Base-by-base conservation (phyloP, 2,113 vertebrate genomes). In the Epinephelus cyanopodus region DNA sequence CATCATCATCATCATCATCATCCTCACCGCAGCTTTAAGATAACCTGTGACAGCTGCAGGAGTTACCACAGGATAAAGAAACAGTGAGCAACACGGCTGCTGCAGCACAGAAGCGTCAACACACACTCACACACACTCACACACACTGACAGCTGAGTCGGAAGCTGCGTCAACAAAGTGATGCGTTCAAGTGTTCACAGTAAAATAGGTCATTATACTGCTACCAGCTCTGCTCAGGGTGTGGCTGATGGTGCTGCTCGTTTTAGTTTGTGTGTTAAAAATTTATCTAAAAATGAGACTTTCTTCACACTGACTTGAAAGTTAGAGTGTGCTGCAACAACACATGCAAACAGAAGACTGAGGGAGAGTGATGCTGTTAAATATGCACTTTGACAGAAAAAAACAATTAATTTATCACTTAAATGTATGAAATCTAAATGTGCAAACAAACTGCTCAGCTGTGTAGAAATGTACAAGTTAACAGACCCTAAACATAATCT, bases 131-230 rank as follows among this genome's bases (percentile, higher is more conserved):
- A 29, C 29, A 29, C 29, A 29, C 29, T 3, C 29, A 29, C 29
- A 29, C 29, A 29, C 29, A 3, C 33, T 68, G 62, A 81, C 78
- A 74, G 83, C 75, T 33, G 58, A 87, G 37, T 10, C 85, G 92
- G 92, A 93, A 93, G 80, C 77, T 79, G 65, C 91, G 89, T 90
- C 79, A 92, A 52, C 73, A 25, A 13, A 4, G 19, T 64, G 90
- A 45, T 56, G 78, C 84, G 33, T 92, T 93, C 84, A n/a, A 0
- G n/a, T 4, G 12, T 14, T 37, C 52, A 4, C 2, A 14, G 13
- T 27, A 56, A 85, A 79, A 47, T 66, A 1, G 62, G 23, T 53
- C 0, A 73, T 33, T 0, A 37, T 12, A 21, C 1, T 0, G 2
- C 1, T 58, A 2, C 11, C 19, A 33, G 21, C 2, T 29, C 5